phyloP scores from a whole-genome alignment of 2,888 invertebrate genomes.

The Seira sanloemensis region DNA sequence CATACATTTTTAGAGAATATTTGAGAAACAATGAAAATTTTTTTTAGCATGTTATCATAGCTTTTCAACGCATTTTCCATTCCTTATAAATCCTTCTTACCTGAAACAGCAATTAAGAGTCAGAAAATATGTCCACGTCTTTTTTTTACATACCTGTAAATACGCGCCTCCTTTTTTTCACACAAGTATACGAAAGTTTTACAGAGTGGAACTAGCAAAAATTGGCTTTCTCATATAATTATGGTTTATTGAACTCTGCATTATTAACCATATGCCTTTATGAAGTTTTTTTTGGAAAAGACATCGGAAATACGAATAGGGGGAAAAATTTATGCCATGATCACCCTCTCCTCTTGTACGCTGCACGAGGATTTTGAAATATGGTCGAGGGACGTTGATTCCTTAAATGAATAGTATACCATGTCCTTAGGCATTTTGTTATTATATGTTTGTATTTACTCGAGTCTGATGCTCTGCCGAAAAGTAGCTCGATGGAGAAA shows the following conservation, averaged over 20 bases:
- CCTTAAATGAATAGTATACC: constrained; percentile 10
- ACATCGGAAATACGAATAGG: not conserved
- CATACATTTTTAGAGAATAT: constrained; percentile 9
- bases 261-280: constrained; percentile 2
- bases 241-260: constrained; percentile 10
- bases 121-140: not conserved
- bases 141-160: not conserved
- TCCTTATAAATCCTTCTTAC: not conserved
- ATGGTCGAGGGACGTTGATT: not conserved
- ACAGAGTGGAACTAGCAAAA: no score
- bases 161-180: not conserved
- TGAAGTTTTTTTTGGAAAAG: not conserved
- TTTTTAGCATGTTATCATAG: not conserved
- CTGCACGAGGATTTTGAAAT: not conserved
- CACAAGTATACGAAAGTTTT: not conserved
- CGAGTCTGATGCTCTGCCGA: not conserved
- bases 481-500: no score
- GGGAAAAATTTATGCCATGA: constrained; percentile 1
- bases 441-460: not conserved
- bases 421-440: not conserved
- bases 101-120: not conserved
- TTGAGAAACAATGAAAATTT: not conserved
- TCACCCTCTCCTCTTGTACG: not conserved
- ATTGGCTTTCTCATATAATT: no score
- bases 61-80: not conserved